Conservation (phyloP, 1,140 invertebrate genomes). For the Ridgeia piscesae region DNA sequence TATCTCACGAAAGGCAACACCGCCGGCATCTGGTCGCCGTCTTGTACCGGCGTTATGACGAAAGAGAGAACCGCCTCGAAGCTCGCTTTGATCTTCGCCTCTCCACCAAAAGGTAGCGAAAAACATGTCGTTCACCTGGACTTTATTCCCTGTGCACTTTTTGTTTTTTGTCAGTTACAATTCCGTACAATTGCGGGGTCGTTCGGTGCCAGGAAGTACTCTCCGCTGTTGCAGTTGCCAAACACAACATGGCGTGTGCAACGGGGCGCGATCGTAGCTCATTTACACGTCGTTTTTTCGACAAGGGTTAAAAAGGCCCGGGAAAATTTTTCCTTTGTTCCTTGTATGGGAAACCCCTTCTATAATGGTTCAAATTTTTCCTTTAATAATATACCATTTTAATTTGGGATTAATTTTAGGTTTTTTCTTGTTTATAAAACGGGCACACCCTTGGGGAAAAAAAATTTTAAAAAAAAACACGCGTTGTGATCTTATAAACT, state of each 20-base stretch:
- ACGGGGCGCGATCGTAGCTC: neutral
- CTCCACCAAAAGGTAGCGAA: neutral
- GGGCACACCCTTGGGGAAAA: too few species aligned
- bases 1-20: neutral
- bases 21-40: neutral
- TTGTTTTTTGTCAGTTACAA: neutral
- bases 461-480: too few species aligned
- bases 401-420: too few species aligned
- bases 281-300: neutral
- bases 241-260: neutral
- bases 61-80: neutral
- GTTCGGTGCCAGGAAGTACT: neutral
- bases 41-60: neutral
- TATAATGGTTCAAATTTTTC: too few species aligned
- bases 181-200: neutral
- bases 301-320: neutral
- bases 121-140: neutral
- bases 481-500: too few species aligned
- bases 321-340: too few species aligned
- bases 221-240: neutral
- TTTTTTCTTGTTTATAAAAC: too few species aligned
- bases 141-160: neutral
- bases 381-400: too few species aligned
- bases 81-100: neutral
- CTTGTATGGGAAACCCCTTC: too few species aligned